A percentile compares a stretch with the other conserved stretches of the same genome.
phyloP scores from a whole-genome alignment of 92 coral and sea anemone species.

The Bergia puertoricense region DNA sequence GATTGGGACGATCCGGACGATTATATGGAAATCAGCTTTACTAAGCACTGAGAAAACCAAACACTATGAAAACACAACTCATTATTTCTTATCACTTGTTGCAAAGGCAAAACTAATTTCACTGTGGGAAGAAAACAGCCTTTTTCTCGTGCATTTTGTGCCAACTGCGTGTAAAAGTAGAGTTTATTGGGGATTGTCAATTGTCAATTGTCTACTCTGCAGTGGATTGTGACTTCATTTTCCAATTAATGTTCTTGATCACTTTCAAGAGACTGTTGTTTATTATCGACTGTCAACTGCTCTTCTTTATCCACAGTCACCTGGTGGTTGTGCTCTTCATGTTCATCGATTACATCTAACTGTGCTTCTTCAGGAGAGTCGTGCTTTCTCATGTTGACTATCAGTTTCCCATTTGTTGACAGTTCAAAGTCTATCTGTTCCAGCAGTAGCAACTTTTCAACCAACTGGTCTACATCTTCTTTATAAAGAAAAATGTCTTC shows the following conservation, averaged over 20 bases:
- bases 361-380: neutral
- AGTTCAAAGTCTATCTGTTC: slow-evolving; percentile 39
- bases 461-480: slow-evolving; percentile 37
- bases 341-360: neutral
- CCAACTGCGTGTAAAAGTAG: neutral
- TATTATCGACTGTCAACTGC: neutral
- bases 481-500: slow-evolving; percentile 56
- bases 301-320: neutral
- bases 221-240: neutral
- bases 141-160: neutral
- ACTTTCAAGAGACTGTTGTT: neutral
- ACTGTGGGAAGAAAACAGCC: neutral
- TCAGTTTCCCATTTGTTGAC: slow-evolving; percentile 3
- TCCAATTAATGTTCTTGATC: neutral
- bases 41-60: neutral
- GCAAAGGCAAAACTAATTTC: neutral
- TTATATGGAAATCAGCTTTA: too few relatives aligned
- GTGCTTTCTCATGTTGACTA: neutral
- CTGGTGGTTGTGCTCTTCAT: neutral
- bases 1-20: neutral
- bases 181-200: neutral
- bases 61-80: neutral
- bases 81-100: neutral
- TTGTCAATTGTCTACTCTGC: neutral
- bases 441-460: slow-evolving; percentile 36